Evolutionary conservation across 2,113 vertebrate genomes (phyloP).

Genomic region (Drymodes brunneopygia): DNA sequence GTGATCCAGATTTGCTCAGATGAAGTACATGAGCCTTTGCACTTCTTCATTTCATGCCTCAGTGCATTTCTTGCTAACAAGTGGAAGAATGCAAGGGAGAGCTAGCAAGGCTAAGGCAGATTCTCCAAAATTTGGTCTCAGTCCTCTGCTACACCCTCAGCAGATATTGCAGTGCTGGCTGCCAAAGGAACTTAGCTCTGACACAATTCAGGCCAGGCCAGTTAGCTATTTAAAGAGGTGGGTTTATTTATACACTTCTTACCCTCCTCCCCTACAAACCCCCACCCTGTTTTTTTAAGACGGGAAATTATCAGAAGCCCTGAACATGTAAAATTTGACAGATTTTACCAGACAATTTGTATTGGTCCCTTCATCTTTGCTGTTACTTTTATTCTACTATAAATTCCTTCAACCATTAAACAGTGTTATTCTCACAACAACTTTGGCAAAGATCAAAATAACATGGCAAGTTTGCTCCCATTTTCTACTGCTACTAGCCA

Average conservation of each 20-base stretch:
- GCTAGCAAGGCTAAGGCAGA: neutral
- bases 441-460: constrained; percentile 18
- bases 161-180: neutral
- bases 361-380: neutral
- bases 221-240: constrained; percentile 24
- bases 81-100: neutral
- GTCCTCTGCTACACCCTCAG: neutral
- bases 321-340: neutral
- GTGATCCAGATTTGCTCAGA: neutral
- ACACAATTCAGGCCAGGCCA: constrained; percentile 6
- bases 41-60: neutral
- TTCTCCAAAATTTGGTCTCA: neutral
- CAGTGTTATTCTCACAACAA: neutral
- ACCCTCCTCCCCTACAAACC: neutral
- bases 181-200: neutral
- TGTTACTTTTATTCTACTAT: constrained; percentile 23
- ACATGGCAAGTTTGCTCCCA: neutral
- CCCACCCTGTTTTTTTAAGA: neutral
- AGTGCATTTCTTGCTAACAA: neutral
- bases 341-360: neutral
- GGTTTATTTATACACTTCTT: neutral
- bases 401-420: constrained; percentile 33
- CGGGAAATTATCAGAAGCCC: neutral
- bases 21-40: neutral
- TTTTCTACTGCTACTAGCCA: neutral